Conservation (phyloP, 2,113 vertebrate species). For the Chaetura pelagica region DNA sequence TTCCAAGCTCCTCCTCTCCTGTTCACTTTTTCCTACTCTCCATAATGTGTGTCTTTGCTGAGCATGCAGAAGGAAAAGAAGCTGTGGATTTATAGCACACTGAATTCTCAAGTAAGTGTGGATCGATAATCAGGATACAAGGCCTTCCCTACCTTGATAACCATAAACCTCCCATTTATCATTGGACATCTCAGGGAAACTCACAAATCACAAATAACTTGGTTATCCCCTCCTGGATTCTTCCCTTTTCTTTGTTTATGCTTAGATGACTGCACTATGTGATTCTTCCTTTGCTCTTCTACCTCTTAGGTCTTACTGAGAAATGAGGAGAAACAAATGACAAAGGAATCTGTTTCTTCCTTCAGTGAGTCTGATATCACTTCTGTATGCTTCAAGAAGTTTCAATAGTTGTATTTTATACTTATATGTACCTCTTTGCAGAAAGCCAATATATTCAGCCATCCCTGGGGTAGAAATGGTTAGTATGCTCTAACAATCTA, state of each 20-base stretch:
- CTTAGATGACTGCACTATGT: neutral
- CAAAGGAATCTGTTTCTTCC: neutral
- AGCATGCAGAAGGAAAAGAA: constrained; percentile 46
- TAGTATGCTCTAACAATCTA: neutral
- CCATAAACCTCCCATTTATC: constrained; percentile 65
- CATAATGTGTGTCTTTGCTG: constrained; percentile 6
- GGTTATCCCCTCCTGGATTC: neutral
- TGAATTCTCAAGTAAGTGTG: constrained; percentile 62
- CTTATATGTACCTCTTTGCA: neutral
- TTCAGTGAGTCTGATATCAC: neutral
- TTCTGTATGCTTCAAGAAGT: neutral
- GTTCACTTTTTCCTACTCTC: neutral
- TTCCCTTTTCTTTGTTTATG: neutral
- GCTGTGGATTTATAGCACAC: constrained; percentile 67
- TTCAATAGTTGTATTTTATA: neutral
- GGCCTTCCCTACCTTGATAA: constrained; percentile 70
- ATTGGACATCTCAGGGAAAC: constrained; percentile 28
- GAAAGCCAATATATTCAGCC: neutral
- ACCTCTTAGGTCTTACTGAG: neutral
- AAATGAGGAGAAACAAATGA: neutral
- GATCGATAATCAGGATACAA: constrained; percentile 73
- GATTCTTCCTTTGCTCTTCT: neutral
- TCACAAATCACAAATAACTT: neutral
- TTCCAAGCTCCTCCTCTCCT: neutral
- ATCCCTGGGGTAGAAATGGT: neutral